phyloP scores from a whole-genome alignment of 1,140 invertebrate species.

The Lutraria rhynchaena region DNA sequence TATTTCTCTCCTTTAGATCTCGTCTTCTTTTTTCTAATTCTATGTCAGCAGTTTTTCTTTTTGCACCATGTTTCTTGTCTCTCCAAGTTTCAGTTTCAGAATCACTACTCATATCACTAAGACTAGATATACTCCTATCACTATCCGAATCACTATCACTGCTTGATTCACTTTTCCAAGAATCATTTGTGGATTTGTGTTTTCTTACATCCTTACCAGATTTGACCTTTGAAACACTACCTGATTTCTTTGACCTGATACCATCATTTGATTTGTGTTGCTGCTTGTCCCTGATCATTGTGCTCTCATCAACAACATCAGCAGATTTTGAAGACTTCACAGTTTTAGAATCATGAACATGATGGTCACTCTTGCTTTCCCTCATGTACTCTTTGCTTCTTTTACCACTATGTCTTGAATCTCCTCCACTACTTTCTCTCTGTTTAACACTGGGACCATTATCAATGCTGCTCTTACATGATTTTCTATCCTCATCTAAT shows the following conservation, averaged over 20 bases:
- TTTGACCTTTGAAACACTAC: not conserved
- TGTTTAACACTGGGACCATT: not conserved
- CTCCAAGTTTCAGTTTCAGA: constrained; percentile 55
- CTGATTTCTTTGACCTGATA: not conserved
- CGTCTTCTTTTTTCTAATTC: constrained; percentile 49
- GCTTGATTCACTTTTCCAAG: no score
- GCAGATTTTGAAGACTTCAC: no score
- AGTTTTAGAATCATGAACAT: no score
- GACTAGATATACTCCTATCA: constrained; percentile 56
- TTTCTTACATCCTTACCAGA: no score
- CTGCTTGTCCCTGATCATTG: no score
- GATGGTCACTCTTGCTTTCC: no score
- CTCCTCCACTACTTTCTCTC: not conserved
- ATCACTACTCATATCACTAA: constrained; percentile 57
- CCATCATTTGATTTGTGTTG: no score
- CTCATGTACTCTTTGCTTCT: no score
- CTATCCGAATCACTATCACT: constrained; percentile 33
- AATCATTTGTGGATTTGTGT: no score
- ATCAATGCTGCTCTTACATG: not conserved
- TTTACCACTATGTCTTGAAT: not conserved
- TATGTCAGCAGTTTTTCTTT: constrained; percentile 44
- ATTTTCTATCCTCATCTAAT: not conserved
- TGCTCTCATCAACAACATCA: no score
- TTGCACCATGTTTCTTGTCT: constrained; percentile 43
- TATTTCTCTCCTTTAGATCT: constrained; percentile 29